Base-by-base conservation (phyloP, 1,140 invertebrate genomes). In the Dendrolimus kikuchii region DNA sequence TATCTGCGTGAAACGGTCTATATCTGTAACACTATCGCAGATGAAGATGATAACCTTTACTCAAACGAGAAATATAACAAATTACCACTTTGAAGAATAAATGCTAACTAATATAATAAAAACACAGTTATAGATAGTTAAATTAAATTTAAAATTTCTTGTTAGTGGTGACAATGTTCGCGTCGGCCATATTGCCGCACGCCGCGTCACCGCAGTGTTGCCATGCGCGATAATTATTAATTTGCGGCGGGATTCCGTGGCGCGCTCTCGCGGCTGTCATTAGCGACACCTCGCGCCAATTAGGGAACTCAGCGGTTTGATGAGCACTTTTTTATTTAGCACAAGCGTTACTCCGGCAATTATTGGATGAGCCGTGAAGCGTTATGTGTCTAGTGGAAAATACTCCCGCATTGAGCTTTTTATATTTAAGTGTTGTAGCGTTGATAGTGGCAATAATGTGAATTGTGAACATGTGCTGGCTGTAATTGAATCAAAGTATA, bases 181-280 rank as follows among this genome's bases (percentile, higher is more conserved):
- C 62, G 71, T 68, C 78, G 65, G 77, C 75, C 73, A 77, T 84
- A 77, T 81, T 84, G 77, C 71, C 23, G 23, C 23, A 23, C 23
- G 60, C 52, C 53, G 66, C 70, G 66, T 67, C 73, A 70, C 68
- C 68, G 70, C 76, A 68, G 74, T 82, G 79, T 80, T 81, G 74
- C 79, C 79, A 81, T 66, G 74, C 81, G 79, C 72, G 70, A 85
- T 85, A 82, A 85, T 85, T 84, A 82, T 81, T 84, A 84, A 82
- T 84, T 81, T 80, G 76, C 81, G 76, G 63, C 73, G 70, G 5
- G 49, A 8, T 50, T 41, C 42, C 9, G 41, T 38, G n/a, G n/a
- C 43, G 43, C n/a, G 44, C 59, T 51, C 53, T 60, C 58, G 64
- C 66, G 70, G 50, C 42, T 81, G 73, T 84, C 78, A 81, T 81